A percentile compares a stretch with the other conserved stretches of the same genome.
These are phyloP conservation scores for Gymnogyps californianus DNA, from an alignment of 2,113 vertebrate genomes.

Conservation along the genomic window DNA sequence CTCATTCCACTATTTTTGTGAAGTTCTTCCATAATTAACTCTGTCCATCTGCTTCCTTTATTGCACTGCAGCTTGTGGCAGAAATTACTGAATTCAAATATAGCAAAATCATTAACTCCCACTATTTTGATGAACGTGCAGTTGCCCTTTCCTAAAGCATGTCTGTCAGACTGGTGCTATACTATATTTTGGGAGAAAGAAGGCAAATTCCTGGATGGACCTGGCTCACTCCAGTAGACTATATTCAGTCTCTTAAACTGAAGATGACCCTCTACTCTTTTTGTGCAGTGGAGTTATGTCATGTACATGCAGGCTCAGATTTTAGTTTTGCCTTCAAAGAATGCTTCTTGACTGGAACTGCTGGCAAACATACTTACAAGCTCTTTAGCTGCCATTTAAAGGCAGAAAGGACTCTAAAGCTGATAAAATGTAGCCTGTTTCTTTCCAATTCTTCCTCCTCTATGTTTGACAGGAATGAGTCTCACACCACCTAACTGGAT, in stretches of 20 bases:
- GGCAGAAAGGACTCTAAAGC: neutral
- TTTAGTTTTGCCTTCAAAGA: neutral
- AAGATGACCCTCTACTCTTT: neutral
- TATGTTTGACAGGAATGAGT: neutral
- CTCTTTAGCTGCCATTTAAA: neutral
- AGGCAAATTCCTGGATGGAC: neutral
- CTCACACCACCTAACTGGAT: neutral
- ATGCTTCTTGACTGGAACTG: neutral
- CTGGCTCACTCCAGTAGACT: neutral
- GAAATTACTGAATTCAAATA: neutral
- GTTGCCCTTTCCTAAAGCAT: neutral
- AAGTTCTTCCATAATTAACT: neutral
- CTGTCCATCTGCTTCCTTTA: neutral
- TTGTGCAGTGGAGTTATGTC: neutral
- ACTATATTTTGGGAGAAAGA: neutral
- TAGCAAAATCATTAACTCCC: neutral
- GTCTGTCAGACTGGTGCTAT: neutral
- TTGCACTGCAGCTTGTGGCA: neutral
- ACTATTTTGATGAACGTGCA: neutral
- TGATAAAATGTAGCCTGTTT: neutral
- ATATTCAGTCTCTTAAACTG: neutral
- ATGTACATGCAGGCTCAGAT: neutral
- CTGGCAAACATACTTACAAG: neutral
- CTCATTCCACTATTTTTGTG: neutral
- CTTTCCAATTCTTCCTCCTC: neutral